Base-by-base conservation (phyloP, 2,888 invertebrate species). In the Callimorpha dominula region DNA sequence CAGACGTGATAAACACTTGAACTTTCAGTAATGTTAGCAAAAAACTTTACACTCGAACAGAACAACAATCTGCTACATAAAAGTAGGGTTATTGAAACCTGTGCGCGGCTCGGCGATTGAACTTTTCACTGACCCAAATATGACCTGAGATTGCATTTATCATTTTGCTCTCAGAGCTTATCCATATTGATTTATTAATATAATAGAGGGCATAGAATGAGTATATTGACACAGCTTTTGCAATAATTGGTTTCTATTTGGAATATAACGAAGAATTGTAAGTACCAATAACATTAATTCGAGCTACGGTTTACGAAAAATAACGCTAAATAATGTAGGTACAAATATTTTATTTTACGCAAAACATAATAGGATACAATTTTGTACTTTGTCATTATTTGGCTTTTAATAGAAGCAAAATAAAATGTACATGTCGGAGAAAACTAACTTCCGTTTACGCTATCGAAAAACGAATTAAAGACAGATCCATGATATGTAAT, bases 61-160 rank as follows among this genome's bases (percentile, higher is more conserved):
- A 40, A 68, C 46, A 68, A 64, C 46, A 15, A 20, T 65, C 2
- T 60, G 20, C 65, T 54, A 42, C 20, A 64, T n/a, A 79, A 72
- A 78, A 72, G 68, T 68, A 72, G 64, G 20, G 65, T 71, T 74
- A 75, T 73, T 80, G 62, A 66, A 71, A 68, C 46, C 60, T 65
- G 72, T 71, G 72, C 65, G 72, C 65, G 42, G 73, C 65, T 66
- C 75, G 72, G 74, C 66, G 70, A 65, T 74, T 82, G 76, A 84
- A 84, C 82, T 73, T 73, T 82, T 71, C 46, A 49, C 70, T 84
- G 84, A 80, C 77, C 77, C 65, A 81, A 77, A 82, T 84, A 75
- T 81, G 75, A 81, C 81, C 76, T 72, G 75, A 54, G 74, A 50
- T 70, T 65, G 57, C 49, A 43, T 67, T 57, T 68, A 70, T 77